These are phyloP conservation scores for Bradypus variegatus DNA, from an alignment of 2,797 vertebrate genomes.

Conservation along the genomic window DNA sequence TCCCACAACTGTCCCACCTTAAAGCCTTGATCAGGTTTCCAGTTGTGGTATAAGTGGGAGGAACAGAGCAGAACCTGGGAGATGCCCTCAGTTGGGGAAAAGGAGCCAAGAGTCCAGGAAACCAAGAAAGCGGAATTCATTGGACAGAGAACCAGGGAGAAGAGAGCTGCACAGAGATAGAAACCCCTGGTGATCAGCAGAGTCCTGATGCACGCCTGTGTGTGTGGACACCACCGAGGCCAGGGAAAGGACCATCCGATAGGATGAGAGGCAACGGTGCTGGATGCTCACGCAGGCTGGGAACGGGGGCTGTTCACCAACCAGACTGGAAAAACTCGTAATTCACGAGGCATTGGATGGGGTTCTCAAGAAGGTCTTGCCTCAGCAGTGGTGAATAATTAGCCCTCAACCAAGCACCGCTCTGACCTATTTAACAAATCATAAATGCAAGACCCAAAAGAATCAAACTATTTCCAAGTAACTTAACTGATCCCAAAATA, in stretches of 20 bases:
- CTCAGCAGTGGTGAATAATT: not conserved
- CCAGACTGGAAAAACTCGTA: not conserved
- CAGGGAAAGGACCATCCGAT: not conserved
- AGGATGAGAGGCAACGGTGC: not conserved
- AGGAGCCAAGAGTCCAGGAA: not conserved
- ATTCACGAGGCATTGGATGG: not conserved
- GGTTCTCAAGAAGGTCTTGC: not conserved
- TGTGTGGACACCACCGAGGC: not conserved
- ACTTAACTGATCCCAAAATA: not conserved
- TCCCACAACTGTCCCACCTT: rapidly evolving
- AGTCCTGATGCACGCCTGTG: too few relatives aligned
- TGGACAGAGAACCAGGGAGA: not conserved
- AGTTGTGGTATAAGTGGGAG: not conserved
- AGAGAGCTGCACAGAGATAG: not conserved
- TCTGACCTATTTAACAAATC: not conserved
- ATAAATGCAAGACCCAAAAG: not conserved
- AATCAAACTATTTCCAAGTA: not conserved
- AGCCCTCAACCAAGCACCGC: not conserved
- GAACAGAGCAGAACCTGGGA: not conserved
- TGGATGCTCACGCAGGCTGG: not conserved
- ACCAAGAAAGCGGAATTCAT: not conserved
- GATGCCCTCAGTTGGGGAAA: too few relatives aligned
- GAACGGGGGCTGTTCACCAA: not conserved
- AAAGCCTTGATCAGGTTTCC: not conserved
- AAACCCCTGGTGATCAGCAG: not conserved